Percentiles rank a stretch among this genome's conserved stretches.
Conservation (phyloP, 2,888 invertebrate species). For the Alitta virens region DNA sequence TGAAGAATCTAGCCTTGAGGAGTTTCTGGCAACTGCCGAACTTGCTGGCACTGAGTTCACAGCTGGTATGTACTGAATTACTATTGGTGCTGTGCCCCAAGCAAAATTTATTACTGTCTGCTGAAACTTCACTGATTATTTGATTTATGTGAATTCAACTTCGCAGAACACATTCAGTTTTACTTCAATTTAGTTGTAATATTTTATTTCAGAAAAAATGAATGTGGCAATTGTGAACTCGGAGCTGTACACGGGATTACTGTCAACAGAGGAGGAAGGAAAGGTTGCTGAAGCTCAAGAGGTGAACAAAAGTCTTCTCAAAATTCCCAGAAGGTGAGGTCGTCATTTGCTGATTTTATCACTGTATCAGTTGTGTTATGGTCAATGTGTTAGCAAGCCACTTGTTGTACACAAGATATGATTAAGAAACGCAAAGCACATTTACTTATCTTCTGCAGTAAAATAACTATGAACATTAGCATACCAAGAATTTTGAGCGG, state of each 20-base stretch:
- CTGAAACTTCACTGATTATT: too few relatives aligned
- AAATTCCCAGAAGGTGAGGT: conserved; percentile 75
- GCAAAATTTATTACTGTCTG: too few relatives aligned
- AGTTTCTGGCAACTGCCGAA: conserved; percentile 92
- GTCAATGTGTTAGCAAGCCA: neutral
- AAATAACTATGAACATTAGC: too few relatives aligned
- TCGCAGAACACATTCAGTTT: too few relatives aligned
- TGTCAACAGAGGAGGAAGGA: conserved; percentile 63
- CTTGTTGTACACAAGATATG: neutral
- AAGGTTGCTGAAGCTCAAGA: conserved; percentile 44
- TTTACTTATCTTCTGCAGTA: too few relatives aligned
- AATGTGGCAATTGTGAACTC: conserved; percentile 77
- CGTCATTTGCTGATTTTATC: neutral
- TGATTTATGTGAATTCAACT: too few relatives aligned
- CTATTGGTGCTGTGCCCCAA: conserved; percentile 62
- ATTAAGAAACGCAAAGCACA: too few relatives aligned
- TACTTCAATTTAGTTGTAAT: too few relatives aligned
- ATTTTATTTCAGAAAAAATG: conserved; percentile 73
- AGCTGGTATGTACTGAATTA: conserved; percentile 52
- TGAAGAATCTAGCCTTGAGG: conserved; percentile 93
- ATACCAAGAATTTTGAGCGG: too few relatives aligned
- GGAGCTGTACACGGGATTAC: conserved; percentile 59
- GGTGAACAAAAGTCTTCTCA: conserved; percentile 63
- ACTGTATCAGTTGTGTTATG: too few relatives aligned
- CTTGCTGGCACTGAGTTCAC: conserved; percentile 90